Evolutionary conservation across 2,113 vertebrate species (phyloP).

Genomic region (Delphinus delphis): DNA sequence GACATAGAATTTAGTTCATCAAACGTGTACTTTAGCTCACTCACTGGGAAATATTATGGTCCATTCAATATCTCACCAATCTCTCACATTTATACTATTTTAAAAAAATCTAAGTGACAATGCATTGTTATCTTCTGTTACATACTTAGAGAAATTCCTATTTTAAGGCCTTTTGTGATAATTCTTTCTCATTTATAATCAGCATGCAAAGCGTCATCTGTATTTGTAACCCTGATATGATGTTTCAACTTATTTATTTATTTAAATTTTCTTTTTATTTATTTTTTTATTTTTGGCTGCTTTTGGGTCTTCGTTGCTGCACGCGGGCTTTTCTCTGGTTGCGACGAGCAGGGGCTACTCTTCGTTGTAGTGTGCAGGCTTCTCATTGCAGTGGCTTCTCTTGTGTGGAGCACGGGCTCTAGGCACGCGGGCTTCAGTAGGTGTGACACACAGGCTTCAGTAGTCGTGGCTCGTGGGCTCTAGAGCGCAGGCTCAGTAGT

Average conservation of each 20-base stretch:
- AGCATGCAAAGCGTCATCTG: background rate
- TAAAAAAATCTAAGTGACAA: background rate
- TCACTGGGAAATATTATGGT: background rate
- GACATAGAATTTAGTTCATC: background rate
- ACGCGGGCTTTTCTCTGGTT: too few species aligned
- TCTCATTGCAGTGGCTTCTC: too few species aligned
- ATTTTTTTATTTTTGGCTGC: too few species aligned
- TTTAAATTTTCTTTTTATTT: too few species aligned
- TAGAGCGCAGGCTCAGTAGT: too few species aligned
- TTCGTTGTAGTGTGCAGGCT: too few species aligned
- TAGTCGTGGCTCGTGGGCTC: too few species aligned
- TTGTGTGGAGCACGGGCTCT: too few species aligned
- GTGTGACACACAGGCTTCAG: too few species aligned
- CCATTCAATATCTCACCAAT: rapidly evolving
- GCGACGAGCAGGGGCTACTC: too few species aligned
- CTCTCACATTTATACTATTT: background rate
- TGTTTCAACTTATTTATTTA: too few species aligned
- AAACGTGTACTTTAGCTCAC: background rate
- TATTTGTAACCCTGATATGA: background rate
- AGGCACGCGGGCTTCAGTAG: rapidly evolving
- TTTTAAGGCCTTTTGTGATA: background rate
- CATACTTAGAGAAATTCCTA: background rate
- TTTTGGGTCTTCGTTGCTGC: too few species aligned
- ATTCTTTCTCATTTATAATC: background rate
- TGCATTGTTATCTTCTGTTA: background rate